Evolutionary conservation across 2,888 invertebrate genomes (phyloP), one percentile per base, ranked within the genome.

Genomic region (Cerceris ruficornis): DNA sequence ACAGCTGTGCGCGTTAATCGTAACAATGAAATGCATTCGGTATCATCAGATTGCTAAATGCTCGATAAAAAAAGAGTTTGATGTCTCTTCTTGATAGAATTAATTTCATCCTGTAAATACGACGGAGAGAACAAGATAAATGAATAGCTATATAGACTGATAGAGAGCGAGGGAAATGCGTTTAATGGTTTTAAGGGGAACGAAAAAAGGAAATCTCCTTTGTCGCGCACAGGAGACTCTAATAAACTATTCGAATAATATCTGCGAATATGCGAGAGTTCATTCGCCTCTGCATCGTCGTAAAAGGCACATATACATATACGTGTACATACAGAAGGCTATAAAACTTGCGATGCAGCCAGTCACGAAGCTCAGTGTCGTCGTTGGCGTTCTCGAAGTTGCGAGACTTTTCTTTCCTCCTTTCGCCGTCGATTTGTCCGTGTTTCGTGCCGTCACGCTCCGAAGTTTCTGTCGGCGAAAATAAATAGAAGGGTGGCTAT

Each of bases 191-290:
- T 28, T 28, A 28, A 28, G 2, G 1, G 28, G 4, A 28, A 1
- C 4, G 28, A 28, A 28, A 28, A 28, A 28, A 28, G 28, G 28
- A 28, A 28, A 28, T 28, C 28, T 28, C 28, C 28, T 28, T 54
- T 59, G 15, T 43, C 28, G 6, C 46, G 15, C 43, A 9, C 55
- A 55, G 8, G 52, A 62, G 59, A 74, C 64, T 74, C 65, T 74
- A 68, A 74, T 69, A 60, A 43, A 69, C 69, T 61, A 14, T 52
- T 41, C 28, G 59, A 43, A 55, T 74, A 74, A 65, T 74, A 60
- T 58, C 54, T 41, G 15, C 17, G 8, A 49, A 67, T 7, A 39
- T 13, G 13, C 13, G 58, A 46, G 65, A 70, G 46, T 65, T 60
- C 49, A 59, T 64, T 50, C 59, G 41, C 0, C 28, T 17, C 55